phyloP scores from a whole-genome alignment of 2,888 invertebrate genomes.

The Willowsia nigromaculata region DNA sequence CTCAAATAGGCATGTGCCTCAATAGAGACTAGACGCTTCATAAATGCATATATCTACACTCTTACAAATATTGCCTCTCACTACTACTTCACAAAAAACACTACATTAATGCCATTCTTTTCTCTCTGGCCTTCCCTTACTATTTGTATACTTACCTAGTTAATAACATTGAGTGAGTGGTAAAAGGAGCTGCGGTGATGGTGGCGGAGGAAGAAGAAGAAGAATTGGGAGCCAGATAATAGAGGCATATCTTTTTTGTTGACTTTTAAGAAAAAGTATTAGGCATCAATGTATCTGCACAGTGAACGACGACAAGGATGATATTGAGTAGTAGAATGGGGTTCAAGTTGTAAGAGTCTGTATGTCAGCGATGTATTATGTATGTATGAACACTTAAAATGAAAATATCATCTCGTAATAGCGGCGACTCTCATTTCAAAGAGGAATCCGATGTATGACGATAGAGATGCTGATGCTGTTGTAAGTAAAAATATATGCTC shows the following conservation, averaged over 20 bases:
- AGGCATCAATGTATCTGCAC: conserved; percentile 16
- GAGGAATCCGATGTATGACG: conserved; percentile 14
- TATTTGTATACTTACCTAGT: conserved; percentile 29
- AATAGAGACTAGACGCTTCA: neutral
- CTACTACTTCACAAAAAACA: neutral
- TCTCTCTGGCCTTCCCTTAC: neutral
- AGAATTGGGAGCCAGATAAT: conserved; percentile 31
- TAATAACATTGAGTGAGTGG: conserved; percentile 12
- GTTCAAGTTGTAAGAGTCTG: neutral
- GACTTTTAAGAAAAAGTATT: conserved; percentile 68
- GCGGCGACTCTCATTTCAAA: conserved; percentile 36
- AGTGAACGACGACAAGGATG: neutral
- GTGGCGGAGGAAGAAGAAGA: neutral
- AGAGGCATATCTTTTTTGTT: conserved; percentile 41
- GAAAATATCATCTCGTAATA: conserved; percentile 47
- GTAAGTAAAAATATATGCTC: neutral
- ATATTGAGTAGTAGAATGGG: conserved; percentile 5
- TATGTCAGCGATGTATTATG: neutral
- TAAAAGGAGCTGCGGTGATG: neutral
- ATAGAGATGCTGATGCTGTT: conserved; percentile 14
- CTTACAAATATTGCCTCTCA: conserved; percentile 30
- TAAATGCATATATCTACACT: conserved; percentile 15
- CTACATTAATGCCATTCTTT: conserved; percentile 41
- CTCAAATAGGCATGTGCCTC: neutral
- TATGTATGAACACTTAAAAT: conserved; percentile 44